phyloP scores from a whole-genome alignment of 2,113 vertebrate species.

The Eudorcas thomsonii region DNA sequence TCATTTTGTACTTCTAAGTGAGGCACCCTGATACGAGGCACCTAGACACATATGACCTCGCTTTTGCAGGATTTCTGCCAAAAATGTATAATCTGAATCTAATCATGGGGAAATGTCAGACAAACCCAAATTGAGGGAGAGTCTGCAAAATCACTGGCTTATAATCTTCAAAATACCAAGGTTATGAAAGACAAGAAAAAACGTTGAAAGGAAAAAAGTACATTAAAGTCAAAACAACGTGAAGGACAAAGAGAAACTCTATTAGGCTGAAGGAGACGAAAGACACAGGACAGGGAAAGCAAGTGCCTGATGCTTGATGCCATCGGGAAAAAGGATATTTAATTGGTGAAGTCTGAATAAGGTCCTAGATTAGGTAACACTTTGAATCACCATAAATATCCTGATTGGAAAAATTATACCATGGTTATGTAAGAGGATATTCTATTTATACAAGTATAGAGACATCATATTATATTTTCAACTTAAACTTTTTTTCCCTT shows the following conservation, averaged over 20 bases:
- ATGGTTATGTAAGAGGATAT: neutral
- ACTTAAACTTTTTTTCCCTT: neutral
- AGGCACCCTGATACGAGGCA: neutral
- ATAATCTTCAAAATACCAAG: neutral
- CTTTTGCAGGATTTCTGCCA: neutral
- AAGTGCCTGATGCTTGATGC: neutral
- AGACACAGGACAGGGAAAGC: neutral
- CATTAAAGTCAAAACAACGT: neutral
- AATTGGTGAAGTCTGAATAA: neutral
- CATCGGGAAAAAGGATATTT: neutral
- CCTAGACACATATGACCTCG: neutral
- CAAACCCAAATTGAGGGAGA: neutral
- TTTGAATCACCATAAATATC: neutral
- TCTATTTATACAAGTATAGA: neutral
- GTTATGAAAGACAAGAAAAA: neutral
- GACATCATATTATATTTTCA: neutral
- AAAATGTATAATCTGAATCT: neutral
- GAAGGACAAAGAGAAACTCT: neutral
- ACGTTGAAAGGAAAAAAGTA: neutral
- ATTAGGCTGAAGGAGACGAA: neutral
- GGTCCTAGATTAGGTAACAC: neutral
- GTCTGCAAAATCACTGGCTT: neutral
- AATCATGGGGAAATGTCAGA: neutral
- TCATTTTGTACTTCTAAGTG: neutral
- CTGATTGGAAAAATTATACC: neutral